These are phyloP conservation scores for Tetramorium alpestre DNA, from an alignment of 1,140 invertebrate species.

Conservation along the genomic window DNA sequence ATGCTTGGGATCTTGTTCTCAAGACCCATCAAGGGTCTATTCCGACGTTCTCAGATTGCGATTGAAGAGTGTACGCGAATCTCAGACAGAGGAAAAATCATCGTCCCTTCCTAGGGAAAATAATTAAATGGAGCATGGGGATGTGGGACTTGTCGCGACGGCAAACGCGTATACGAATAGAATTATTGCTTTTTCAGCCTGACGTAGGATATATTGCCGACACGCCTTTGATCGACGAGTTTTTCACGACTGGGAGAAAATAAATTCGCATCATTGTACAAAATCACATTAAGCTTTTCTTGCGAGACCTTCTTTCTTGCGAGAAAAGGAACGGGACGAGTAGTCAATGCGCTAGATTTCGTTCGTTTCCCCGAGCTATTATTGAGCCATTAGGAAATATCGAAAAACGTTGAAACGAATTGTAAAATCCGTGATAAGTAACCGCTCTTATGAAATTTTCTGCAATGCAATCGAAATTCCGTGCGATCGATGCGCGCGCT, in stretches of 20 bases:
- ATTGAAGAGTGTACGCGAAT: conserved; percentile 27
- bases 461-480: neutral
- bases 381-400: conserved; percentile 3
- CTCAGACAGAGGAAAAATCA: neutral
- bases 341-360: neutral
- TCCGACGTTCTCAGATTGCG: conserved; percentile 53
- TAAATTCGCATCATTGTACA: neutral
- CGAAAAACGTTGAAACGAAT: conserved; percentile 8
- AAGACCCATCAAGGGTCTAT: conserved; percentile 51
- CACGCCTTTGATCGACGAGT: neutral
- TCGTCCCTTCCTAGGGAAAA: neutral
- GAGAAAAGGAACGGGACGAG: no score
- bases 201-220: neutral
- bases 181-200: neutral
- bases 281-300: neutral
- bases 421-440: conserved; percentile 14
- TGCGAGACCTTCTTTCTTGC: no score
- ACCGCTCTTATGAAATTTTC: conserved; percentile 35
- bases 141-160: neutral
- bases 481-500: conserved; percentile 14
- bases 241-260: neutral
- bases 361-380: neutral
- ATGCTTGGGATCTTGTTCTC: conserved; percentile 48
- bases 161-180: neutral
- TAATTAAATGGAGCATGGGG: conserved; percentile 25